Evolutionary conservation across 2,888 invertebrate species (phyloP).

Genomic region (Apamea epomidion): DNA sequence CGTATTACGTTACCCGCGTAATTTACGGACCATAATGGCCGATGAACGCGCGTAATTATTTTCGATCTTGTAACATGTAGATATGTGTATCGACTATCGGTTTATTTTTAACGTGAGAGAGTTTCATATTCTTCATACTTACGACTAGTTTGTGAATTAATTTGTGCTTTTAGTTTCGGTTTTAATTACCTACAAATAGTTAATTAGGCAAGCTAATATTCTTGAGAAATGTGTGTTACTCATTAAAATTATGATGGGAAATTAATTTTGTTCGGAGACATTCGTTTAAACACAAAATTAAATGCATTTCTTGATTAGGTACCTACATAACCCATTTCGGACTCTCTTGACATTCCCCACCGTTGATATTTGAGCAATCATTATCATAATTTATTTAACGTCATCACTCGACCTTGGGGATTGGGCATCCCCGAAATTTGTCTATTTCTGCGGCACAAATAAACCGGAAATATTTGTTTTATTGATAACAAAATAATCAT

Average conservation of each 20-base stretch:
- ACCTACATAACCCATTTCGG: background rate
- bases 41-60: conserved; percentile 82
- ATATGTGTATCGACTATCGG: conserved; percentile 68
- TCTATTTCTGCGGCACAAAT: background rate
- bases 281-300: background rate
- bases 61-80: conserved; percentile 70
- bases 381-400: conserved; percentile 36
- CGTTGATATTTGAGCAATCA: conserved; percentile 22
- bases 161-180: conserved; percentile 45
- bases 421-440: conserved; percentile 35
- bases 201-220: conserved; percentile 61
- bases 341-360: background rate
- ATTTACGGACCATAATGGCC: conserved; percentile 81
- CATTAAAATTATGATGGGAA: conserved; percentile 37
- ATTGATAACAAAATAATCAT: conserved; percentile 13
- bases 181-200: conserved; percentile 53
- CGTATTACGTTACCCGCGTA: conserved; percentile 79
- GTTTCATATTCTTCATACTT: conserved; percentile 36
- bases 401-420: conserved; percentile 15
- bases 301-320: background rate
- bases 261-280: conserved; percentile 13
- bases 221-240: conserved; percentile 43
- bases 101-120: conserved; percentile 66
- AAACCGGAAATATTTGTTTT: conserved; percentile 28
- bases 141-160: conserved; percentile 51